Base-by-base conservation (phyloP, 1,140 invertebrate genomes). In the Danaus melanippus region DNA sequence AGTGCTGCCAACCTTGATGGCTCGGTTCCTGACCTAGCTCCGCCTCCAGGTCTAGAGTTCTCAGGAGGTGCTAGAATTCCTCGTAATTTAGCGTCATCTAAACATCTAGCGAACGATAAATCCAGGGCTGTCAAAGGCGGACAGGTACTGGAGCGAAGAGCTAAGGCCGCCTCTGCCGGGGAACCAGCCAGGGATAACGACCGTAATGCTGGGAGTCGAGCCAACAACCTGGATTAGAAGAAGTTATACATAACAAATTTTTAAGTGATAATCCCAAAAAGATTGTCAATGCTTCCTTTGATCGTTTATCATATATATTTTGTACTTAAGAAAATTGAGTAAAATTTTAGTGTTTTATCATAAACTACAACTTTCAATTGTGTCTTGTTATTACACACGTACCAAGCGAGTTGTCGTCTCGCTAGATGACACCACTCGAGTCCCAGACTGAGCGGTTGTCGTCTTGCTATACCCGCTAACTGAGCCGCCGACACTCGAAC, bases 391-490 rank as follows among this genome's bases (percentile, higher is more conserved):
- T 15, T 15, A 1, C 1, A 15, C 15, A 59, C 52, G 55, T 57
- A 88, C 97, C 97, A 98, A 1, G 91, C 89, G 10, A 98, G 85
- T 74, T 98, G 96, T 47, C 93, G 89, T 58, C 95, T 92, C 12
- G 93, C 94, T 21, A 98, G 90, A 59, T 93, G 92, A 12, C 94
- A 94, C 94, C 95, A 97, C 79, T 95, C 93, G 10, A 98, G 87
- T 2, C 91, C 90, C 0, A 98, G 86, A 53, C 87, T 89, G 60
- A 92, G 89, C 1, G 97, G 97, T 79, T 98, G 97, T 0, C 96
- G 89, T 2, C 95, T 90, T n/a, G 95, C 93, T 51, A 97, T 94
- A 0, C 93, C 94, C 4, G 92, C 91, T 46, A 97, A 76, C 64
- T 95, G 91, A 6, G 89, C 87, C 1, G 93, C 92, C 2, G 92